Conservation (phyloP, 2,888 invertebrate species). For the Tinea trinotella region DNA sequence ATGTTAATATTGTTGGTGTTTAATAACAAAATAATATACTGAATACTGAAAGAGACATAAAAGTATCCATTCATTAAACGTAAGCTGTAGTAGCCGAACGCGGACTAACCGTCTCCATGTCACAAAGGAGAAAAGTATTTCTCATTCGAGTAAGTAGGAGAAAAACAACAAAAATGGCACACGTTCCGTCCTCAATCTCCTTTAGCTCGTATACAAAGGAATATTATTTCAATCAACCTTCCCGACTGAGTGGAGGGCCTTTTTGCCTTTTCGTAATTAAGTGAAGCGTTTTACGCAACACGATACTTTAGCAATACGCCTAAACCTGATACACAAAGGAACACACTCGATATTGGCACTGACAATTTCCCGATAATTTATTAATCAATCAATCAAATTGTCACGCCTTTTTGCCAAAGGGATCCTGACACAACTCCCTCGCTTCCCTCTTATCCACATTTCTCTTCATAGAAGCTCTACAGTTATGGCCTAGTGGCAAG, state of each 20-base stretch:
- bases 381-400: too few species aligned
- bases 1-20: too few species aligned
- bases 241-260: conserved; percentile 28
- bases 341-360: neutral
- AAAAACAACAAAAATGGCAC: conserved; percentile 48
- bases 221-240: conserved; percentile 59
- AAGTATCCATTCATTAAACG: conserved; percentile 13
- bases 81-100: neutral
- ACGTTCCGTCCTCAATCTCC: conserved; percentile 49
- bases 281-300: conserved; percentile 14
- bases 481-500: too few species aligned
- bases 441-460: too few species aligned
- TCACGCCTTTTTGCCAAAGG: too few species aligned
- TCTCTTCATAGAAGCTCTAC: too few species aligned
- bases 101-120: conserved; percentile 12
- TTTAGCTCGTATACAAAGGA: conserved; percentile 51
- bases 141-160: conserved; percentile 47
- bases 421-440: too few species aligned
- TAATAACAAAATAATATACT: too few species aligned
- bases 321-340: conserved; percentile 9
- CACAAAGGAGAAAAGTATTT: conserved; percentile 41
- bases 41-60: too few species aligned
- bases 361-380: neutral
- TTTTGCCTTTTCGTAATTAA: conserved; percentile 20
- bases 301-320: neutral